Conservation (phyloP, 1,140 invertebrate genomes). For the Steinernema khuongi region DNA sequence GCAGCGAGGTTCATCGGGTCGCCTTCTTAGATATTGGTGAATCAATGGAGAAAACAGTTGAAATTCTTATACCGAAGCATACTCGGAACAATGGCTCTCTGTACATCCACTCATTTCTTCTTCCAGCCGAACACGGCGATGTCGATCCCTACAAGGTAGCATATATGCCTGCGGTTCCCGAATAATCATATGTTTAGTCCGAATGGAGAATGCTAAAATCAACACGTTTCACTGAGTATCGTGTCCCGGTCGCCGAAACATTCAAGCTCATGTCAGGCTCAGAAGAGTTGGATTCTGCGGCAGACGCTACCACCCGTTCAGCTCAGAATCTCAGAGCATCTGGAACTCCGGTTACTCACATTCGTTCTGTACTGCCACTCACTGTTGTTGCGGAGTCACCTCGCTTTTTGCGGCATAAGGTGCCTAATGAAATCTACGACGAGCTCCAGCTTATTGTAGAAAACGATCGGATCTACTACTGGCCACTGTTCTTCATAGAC, state of each 20-base stretch:
- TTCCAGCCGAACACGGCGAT: constrained; percentile 19
- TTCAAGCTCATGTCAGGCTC: constrained; percentile 40
- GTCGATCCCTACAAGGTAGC: constrained; percentile 26
- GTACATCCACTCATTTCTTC: constrained; percentile 25
- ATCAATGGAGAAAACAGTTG: not conserved
- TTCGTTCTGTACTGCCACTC: constrained; percentile 29
- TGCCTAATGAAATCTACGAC: constrained; percentile 33
- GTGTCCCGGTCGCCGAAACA: constrained; percentile 35
- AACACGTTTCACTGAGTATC: constrained; percentile 30
- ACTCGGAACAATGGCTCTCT: constrained; percentile 31
- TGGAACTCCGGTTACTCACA: constrained; percentile 25
- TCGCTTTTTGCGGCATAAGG: constrained; percentile 3
- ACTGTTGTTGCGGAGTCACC: constrained; percentile 28
- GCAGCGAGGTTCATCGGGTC: not conserved
- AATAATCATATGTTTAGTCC: constrained; percentile 28
- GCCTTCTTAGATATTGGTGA: not conserved
- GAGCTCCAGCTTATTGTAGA: constrained; percentile 11
- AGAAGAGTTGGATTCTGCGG: constrained; percentile 1
- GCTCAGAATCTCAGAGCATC: not conserved
- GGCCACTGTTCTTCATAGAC: constrained; percentile 41
- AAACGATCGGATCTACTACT: constrained; percentile 28
- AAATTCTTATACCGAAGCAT: not conserved
- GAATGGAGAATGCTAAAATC: constrained; percentile 32
- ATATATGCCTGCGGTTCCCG: constrained; percentile 14
- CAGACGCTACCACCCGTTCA: not conserved